Percentiles rank a stretch among this genome's conserved stretches.
Conservation (phyloP, 1,140 invertebrate genomes). For the Neelides sp. region DNA sequence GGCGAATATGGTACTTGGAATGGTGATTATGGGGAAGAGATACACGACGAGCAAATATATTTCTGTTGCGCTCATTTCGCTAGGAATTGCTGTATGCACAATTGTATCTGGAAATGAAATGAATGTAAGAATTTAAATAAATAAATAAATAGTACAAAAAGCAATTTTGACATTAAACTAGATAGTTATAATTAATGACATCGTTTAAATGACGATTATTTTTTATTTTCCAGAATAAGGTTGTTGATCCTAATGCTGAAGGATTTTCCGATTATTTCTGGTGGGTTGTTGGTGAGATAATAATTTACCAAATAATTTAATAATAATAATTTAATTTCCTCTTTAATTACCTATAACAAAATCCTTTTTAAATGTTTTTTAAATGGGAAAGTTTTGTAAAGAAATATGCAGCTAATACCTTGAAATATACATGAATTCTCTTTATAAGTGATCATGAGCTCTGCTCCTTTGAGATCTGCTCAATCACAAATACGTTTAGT, state of each 20-base stretch:
- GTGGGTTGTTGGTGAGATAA: slow-evolving; percentile 51
- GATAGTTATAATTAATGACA: neutral
- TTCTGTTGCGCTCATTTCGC: slow-evolving; percentile 81
- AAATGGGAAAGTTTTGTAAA: neutral
- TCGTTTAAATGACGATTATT: neutral
- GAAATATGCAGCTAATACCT: neutral
- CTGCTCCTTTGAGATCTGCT: no score
- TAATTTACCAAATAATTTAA: slow-evolving; percentile 1
- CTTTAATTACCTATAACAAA: neutral
- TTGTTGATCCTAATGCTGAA: neutral
- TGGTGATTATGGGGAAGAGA: slow-evolving; percentile 71
- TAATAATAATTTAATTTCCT: neutral
- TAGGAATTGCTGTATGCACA: slow-evolving; percentile 83
- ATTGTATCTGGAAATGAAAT: slow-evolving; percentile 67
- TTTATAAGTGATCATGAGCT: no score
- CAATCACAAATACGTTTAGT: no score
- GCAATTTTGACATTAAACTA: neutral
- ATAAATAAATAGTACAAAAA: neutral
- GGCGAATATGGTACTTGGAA: slow-evolving; percentile 91
- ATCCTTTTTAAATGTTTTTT: neutral
- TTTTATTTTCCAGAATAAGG: slow-evolving; percentile 6
- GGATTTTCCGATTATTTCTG: slow-evolving; percentile 53
- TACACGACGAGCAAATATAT: slow-evolving; percentile 79
- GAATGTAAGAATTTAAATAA: slow-evolving; percentile 27
- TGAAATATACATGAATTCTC: no score